These are phyloP conservation scores for Pseudeuparius sepicola DNA, from an alignment of 2,888 invertebrate species.

Conservation along the genomic window DNA sequence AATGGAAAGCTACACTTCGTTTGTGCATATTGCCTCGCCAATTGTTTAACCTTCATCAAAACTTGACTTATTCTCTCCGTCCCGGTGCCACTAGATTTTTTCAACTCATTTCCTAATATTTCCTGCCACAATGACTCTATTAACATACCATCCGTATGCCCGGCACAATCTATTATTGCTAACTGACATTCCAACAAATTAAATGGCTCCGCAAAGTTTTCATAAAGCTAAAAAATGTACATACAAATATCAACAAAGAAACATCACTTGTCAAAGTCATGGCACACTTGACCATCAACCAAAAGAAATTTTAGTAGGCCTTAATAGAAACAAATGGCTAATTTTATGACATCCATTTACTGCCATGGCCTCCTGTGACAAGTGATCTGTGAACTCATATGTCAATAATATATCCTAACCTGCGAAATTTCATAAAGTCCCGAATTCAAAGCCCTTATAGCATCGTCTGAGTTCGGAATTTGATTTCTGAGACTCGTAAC, in stretches of 20 bases:
- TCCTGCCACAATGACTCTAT: constrained; percentile 89
- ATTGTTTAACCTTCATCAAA: constrained; percentile 63
- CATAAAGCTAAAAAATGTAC: constrained; percentile 56
- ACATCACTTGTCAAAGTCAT: too few relatives aligned
- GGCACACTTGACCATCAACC: too few relatives aligned
- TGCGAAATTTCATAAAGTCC: constrained; percentile 80
- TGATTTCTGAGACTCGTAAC: constrained; percentile 45
- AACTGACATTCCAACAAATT: constrained; percentile 89
- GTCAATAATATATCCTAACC: too few relatives aligned
- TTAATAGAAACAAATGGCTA: too few relatives aligned
- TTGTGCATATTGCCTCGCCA: constrained; percentile 69
- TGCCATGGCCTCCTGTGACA: too few relatives aligned
- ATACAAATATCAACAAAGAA: too few relatives aligned
- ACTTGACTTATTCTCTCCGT: constrained; percentile 57
- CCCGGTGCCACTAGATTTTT: constrained; percentile 36
- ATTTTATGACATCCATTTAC: too few relatives aligned
- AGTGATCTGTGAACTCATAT: too few relatives aligned
- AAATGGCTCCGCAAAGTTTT: constrained; percentile 85
- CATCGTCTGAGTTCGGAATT: constrained; percentile 39
- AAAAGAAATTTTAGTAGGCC: too few relatives aligned
- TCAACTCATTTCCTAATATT: constrained; percentile 55
- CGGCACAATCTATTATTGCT: constrained; percentile 90
- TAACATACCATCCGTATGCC: constrained; percentile 72
- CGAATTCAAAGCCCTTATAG: constrained; percentile 64
- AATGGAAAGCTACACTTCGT: constrained; percentile 84